Conservation (phyloP, 2,888 invertebrate genomes). For the Empis stercorea region DNA sequence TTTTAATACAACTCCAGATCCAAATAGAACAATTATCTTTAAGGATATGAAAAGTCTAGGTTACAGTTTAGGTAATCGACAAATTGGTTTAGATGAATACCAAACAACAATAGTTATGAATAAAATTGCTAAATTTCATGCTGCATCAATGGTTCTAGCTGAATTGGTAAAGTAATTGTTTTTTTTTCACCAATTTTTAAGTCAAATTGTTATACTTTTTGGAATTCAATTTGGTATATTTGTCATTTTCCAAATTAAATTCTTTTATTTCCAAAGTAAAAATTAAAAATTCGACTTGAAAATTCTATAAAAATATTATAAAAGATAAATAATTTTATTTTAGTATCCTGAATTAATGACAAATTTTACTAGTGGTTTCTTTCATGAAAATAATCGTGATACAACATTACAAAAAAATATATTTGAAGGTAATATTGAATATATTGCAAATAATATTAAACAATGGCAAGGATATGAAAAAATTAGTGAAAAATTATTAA, state of each 20-base stretch:
- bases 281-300: too few relatives aligned
- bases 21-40: slow-evolving; percentile 13
- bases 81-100: slow-evolving; percentile 37
- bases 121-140: slow-evolving; percentile 40
- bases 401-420: slow-evolving; percentile 7
- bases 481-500: slow-evolving; percentile 11
- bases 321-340: too few relatives aligned
- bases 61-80: slow-evolving; percentile 37
- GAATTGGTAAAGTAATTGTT: slow-evolving; percentile 29
- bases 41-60: slow-evolving; percentile 19
- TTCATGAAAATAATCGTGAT: slow-evolving; percentile 7
- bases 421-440: slow-evolving; percentile 10
- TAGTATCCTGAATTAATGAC: slow-evolving; percentile 13
- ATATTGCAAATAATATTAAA: slow-evolving; percentile 11
- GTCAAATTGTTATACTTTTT: too few relatives aligned
- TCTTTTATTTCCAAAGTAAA: too few relatives aligned
- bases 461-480: slow-evolving; percentile 12
- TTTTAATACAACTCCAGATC: not conserved
- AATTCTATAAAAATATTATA: too few relatives aligned
- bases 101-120: slow-evolving; percentile 37
- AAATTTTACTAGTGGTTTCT: slow-evolving; percentile 9
- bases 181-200: too few relatives aligned
- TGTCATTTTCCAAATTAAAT: too few relatives aligned
- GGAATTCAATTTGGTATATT: too few relatives aligned
- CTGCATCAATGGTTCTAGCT: slow-evolving; percentile 37